Evolutionary conservation across 2,888 invertebrate species (phyloP).

Genomic region (Tipula lateralis): DNA sequence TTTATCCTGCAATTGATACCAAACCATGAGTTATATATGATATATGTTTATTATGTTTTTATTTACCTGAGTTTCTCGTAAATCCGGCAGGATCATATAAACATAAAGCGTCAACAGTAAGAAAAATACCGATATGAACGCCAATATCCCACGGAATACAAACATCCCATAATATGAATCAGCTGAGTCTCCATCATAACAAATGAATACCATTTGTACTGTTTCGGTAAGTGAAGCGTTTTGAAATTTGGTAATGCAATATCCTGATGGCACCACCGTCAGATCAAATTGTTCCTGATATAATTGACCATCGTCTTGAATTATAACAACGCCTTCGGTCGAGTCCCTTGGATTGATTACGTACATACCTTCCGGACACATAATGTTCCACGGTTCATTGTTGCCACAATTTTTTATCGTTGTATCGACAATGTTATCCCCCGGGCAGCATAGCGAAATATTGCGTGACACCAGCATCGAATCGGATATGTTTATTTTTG

Average conservation of each 20-base stretch:
- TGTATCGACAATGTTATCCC: not conserved
- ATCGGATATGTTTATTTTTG: not conserved
- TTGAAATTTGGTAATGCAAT: not conserved
- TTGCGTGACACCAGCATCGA: not conserved
- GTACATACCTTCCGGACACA: not conserved
- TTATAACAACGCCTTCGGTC: not conserved
- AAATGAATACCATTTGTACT: not conserved
- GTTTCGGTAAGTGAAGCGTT: not conserved
- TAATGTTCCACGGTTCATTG: not conserved
- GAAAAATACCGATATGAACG: conserved; percentile 56
- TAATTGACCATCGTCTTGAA: not conserved
- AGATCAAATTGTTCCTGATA: not conserved
- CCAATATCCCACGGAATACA: conserved; percentile 42
- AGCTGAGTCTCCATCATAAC: not conserved
- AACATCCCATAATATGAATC: not conserved
- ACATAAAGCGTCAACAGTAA: conserved; percentile 56
- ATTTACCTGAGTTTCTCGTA: conserved; percentile 53
- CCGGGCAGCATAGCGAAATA: not conserved
- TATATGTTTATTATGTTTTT: not conserved
- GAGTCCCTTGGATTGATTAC: not conserved
- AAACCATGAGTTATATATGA: conserved; percentile 6
- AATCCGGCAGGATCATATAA: conserved; percentile 57
- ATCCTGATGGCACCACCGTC: not conserved
- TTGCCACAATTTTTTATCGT: not conserved
- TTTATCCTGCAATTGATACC: conserved; percentile 34